Evolutionary conservation across 2,797 vertebrate genomes (phyloP), one percentile per base, ranked within the genome.

Genomic region (Poecilia picta): DNA sequence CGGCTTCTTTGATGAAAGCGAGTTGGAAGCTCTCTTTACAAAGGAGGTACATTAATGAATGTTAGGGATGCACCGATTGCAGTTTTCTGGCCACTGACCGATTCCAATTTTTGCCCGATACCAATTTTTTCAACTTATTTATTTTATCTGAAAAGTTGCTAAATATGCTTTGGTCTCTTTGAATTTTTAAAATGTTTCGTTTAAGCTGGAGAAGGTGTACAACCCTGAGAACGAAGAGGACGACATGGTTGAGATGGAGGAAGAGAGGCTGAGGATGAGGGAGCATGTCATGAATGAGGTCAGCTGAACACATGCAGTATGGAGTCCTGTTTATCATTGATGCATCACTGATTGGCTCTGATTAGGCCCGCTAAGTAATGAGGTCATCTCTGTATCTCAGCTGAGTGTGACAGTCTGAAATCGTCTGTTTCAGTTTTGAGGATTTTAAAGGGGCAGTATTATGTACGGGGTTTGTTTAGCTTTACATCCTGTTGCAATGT

Each of bases 231-330:
- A 97, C 64, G 97, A 97, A 93, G 97, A 99, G 66, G 97, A 98
- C 72, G 97, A 98, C 88, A 97, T 98, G 97, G 73, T 97, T 36
- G 97, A 97, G 94, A 99, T 98, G 98, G 97, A 98, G 88, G 97
- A 98, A 86, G 98, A 99, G 91, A 95, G 97, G 59, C 91, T 97
- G 75, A 95, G 97, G 57, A 99, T 99, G 98, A 97, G 97, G 83
- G 97, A 99, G 78, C 98, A 99, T 46, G 97, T 99, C 12, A 97
- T 98, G 97, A 97, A 94, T 25, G 97, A 98, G 97, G 98, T 98
- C 82, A 43, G 4, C 28, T 46, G 1, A 55, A 46, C 41, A 66
- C 31, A 57, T 55, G 36, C 7, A 66, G 36, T 36, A 20, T 2
- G 31, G 31, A 76, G 3, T 23, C 51, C 39, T 55, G 20, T 39